Evolutionary conservation across 2,113 vertebrate genomes (phyloP).

Genomic region (Scartelaos histophorus): DNA sequence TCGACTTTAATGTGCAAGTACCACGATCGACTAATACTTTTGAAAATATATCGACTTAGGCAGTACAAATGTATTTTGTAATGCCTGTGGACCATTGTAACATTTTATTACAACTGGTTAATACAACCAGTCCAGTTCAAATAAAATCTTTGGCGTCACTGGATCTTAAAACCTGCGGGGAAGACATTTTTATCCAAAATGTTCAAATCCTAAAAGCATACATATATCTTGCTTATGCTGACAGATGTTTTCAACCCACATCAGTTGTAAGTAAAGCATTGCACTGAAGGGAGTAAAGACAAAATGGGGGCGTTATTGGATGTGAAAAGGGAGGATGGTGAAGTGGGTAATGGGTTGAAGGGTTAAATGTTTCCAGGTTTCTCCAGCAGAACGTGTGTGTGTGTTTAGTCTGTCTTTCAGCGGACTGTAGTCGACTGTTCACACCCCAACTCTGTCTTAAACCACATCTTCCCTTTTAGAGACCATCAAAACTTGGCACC

Average conservation of each 20-base stretch:
- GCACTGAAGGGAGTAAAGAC: background rate
- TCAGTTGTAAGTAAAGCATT: background rate
- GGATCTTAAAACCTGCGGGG: background rate
- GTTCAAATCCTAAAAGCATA: background rate
- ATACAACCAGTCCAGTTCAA: background rate
- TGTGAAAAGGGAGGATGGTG: conserved; percentile 6
- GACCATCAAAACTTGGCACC: conserved; percentile 14
- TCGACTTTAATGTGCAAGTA: too few species aligned
- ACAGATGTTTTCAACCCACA: background rate
- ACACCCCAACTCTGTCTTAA: conserved; percentile 30
- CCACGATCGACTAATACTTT: background rate
- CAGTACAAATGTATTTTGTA: background rate
- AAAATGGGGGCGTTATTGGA: conserved; percentile 1
- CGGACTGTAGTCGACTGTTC: conserved; percentile 64
- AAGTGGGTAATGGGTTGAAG: conserved; percentile 40
- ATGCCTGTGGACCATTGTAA: background rate
- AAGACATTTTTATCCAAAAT: background rate
- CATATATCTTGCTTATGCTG: background rate
- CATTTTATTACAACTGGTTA: background rate
- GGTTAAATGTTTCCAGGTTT: conserved; percentile 67
- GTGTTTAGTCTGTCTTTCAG: conserved; percentile 53
- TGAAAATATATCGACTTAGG: background rate
- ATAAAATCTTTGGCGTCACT: background rate
- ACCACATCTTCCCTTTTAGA: conserved; percentile 23
- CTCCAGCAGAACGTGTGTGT: conserved; percentile 8